These are phyloP conservation scores for Hippocampus kuda DNA, from an alignment of 2,797 vertebrate genomes.

Conservation along the genomic window DNA sequence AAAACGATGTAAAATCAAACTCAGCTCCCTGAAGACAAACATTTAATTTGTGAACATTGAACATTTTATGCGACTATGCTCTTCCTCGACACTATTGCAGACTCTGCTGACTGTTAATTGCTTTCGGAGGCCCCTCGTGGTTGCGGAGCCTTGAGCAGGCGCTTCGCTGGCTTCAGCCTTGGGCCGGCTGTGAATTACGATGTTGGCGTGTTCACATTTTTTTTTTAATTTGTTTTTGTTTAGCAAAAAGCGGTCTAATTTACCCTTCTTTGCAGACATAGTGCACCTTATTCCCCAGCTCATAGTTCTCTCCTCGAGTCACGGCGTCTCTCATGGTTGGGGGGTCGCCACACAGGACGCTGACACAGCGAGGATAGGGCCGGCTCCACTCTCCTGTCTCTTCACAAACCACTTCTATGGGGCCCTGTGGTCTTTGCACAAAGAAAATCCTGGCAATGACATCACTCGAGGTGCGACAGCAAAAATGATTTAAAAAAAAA, in stretches of 20 bases:
- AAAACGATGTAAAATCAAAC: too few relatives aligned
- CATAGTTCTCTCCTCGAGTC: constrained; percentile 73
- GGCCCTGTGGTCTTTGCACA: constrained; percentile 79
- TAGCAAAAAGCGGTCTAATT: constrained; percentile 29
- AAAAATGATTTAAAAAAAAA: neutral
- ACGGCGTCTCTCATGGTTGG: constrained; percentile 75
- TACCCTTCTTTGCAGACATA: constrained; percentile 96
- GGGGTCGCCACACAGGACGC: constrained; percentile 76
- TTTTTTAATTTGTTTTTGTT: too few relatives aligned
- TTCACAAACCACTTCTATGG: constrained; percentile 74
- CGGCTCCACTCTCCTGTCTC: constrained; percentile 81
- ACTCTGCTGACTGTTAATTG: too few relatives aligned
- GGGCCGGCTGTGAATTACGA: neutral
- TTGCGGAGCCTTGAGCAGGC: neutral
- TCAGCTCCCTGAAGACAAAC: too few relatives aligned
- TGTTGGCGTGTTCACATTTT: neutral
- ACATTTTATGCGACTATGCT: too few relatives aligned
- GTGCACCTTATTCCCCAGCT: constrained; percentile 76
- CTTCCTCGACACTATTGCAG: too few relatives aligned
- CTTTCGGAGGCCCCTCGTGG: too few relatives aligned
- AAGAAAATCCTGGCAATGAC: constrained; percentile 18
- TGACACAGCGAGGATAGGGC: constrained; percentile 71
- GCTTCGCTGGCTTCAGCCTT: neutral
- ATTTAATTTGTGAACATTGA: too few relatives aligned
- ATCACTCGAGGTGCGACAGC: too few relatives aligned